These are phyloP conservation scores for Poecile atricapillus DNA, from an alignment of 2,113 vertebrate species.

Conservation along the genomic window DNA sequence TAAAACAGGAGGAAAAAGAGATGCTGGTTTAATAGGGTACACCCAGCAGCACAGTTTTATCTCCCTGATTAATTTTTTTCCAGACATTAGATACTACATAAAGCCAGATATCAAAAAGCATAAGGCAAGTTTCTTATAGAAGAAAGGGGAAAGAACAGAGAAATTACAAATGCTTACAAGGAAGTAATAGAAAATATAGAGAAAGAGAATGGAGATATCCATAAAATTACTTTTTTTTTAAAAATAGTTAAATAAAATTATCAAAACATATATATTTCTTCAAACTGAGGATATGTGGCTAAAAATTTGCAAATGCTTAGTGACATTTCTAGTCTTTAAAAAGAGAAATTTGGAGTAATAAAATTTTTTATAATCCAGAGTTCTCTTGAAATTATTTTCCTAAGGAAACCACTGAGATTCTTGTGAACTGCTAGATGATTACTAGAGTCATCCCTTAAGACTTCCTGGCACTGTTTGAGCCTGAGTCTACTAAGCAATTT, in stretches of 20 bases:
- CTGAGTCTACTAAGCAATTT: background rate
- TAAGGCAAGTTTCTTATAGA: background rate
- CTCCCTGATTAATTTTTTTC: background rate
- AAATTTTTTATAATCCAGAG: background rate
- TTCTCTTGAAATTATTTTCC: background rate
- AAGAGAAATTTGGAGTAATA: background rate
- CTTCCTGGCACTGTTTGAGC: background rate
- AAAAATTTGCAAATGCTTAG: background rate
- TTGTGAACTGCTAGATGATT: background rate
- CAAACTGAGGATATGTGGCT: background rate
- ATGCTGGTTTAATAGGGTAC: background rate
- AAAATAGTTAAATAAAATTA: background rate
- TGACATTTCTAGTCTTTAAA: background rate
- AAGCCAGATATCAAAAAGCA: background rate
- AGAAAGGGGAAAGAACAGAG: background rate
- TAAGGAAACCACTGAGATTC: background rate
- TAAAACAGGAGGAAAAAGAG: background rate
- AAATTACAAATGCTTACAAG: background rate
- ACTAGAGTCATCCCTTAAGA: background rate
- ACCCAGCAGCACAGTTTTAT: background rate
- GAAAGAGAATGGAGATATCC: background rate
- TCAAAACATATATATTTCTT: background rate
- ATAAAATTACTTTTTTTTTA: background rate
- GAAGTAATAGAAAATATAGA: background rate
- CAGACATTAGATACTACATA: background rate